Evolutionary conservation across 1,140 invertebrate species (phyloP), one percentile per base, ranked within the genome.

Genomic region (Meloidogyne floridensis): DNA sequence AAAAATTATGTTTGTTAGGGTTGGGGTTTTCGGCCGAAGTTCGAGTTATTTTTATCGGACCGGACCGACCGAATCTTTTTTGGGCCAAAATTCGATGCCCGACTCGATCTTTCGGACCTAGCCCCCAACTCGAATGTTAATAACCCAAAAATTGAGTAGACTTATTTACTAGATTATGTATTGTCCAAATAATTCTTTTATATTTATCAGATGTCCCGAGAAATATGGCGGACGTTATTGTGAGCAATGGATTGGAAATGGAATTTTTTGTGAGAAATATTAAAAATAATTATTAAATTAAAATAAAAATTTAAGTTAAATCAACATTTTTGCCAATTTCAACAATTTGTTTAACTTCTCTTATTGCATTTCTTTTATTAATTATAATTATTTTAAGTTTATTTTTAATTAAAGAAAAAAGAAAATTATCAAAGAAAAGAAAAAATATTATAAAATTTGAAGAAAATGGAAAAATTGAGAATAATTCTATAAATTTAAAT

Each of bases 211-310:
- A 71, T 79, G 77, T 11, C 9, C 77, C 5, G 43, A 79, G 5
- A 69, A 69, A 11, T 79, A 71, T 72, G 9, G 9, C 65, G 77
- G 77, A 47, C 65, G 43, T 51, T 71, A 32, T 47, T 79, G 77
- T 51, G 77, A 77, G 18, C 3, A 18, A 69, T 56, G n/a, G 15
- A 7, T 65, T n/a, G 59, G 15, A 11, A 65, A 65, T 65, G 59
- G 59, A 65, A 13, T 65, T n/a, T 65, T 65, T n/a, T n/a, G 59
- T 65, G 15, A 59, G 15, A 15, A 65, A 15, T 59, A 15, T 59
- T 59, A 15, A 59, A 0, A 59, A 59, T 3, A 15, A 59, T 59
- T 15, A 15, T 15, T 59, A 59, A 59, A 59, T 59, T 32, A 32
- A 32, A 59, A 15, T 59, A 5, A 15, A 15, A 59, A 15, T 15